phyloP scores from a whole-genome alignment of 2,113 vertebrate genomes.

The Acanthochromis polyacanthus region DNA sequence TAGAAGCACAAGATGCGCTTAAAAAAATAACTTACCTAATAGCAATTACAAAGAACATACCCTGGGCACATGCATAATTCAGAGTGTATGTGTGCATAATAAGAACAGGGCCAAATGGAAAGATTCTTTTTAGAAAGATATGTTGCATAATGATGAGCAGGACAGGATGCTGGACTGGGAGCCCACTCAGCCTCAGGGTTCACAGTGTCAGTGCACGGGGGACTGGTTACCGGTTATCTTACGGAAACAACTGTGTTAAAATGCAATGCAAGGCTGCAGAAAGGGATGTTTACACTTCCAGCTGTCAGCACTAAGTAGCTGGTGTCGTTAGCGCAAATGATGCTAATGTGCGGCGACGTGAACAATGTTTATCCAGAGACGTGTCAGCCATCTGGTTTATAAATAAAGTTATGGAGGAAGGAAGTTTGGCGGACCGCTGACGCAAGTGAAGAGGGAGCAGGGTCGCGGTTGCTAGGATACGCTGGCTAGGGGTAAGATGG shows the following conservation, averaged over 20 bases:
- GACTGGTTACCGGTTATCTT: conserved; percentile 30
- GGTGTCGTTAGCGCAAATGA: conserved; percentile 1
- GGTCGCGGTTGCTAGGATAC: conserved; percentile 80
- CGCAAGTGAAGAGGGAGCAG: conserved; percentile 69
- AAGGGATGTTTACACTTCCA: conserved; percentile 56
- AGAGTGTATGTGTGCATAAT: conserved; percentile 38
- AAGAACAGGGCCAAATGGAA: conserved; percentile 1
- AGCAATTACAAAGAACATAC: conserved; percentile 47
- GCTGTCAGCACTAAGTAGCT: conserved; percentile 41
- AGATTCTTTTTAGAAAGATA: not conserved
- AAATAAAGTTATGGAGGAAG: conserved; percentile 79
- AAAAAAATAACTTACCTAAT: conserved; percentile 41
- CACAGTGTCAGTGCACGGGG: conserved; percentile 17
- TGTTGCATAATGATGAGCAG: conserved; percentile 32
- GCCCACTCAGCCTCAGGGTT: conserved; percentile 17
- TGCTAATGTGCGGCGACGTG: conserved; percentile 38
- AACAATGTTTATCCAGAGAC: conserved; percentile 39
- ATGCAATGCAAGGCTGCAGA: conserved; percentile 3
- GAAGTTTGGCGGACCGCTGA: conserved; percentile 70
- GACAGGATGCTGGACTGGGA: conserved; percentile 40
- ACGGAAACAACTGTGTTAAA: conserved; percentile 29
- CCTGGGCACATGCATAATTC: conserved; percentile 50
- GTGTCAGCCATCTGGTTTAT: conserved; percentile 74
- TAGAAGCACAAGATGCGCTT: conserved; percentile 45
- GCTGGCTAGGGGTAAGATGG: conserved; percentile 59